These are phyloP conservation scores for Acanthis flammea DNA, from an alignment of 2,797 vertebrate species.

Conservation along the genomic window DNA sequence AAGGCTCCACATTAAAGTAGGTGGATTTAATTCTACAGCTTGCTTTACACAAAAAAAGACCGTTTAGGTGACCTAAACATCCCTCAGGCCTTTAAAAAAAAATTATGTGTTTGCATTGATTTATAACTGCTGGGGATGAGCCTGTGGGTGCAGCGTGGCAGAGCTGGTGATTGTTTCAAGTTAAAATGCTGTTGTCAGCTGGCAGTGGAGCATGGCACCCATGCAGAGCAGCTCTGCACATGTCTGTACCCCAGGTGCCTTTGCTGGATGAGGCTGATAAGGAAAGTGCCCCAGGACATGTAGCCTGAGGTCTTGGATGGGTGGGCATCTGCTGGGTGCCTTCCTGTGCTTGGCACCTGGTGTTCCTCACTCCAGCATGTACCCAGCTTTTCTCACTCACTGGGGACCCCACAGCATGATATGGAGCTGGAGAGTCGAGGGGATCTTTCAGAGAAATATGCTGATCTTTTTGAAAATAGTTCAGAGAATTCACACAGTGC, in stretches of 20 bases:
- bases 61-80: neutral
- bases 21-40: neutral
- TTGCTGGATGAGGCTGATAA: neutral
- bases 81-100: neutral
- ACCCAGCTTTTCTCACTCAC: neutral
- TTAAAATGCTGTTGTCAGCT: neutral
- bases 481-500: neutral
- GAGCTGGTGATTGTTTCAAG: neutral
- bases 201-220: accelerated
- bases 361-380: neutral
- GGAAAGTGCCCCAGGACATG: neutral
- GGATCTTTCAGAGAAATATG: neutral
- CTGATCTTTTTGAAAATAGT: neutral
- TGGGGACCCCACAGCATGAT: neutral
- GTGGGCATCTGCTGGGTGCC: neutral
- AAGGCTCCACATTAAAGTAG: neutral
- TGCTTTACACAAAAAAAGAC: neutral
- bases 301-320: accelerated
- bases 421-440: accelerated
- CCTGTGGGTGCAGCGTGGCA: neutral
- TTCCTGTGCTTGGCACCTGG: neutral
- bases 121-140: neutral
- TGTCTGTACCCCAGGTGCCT: neutral
- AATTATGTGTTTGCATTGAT: neutral
- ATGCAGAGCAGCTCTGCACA: neutral